Evolutionary conservation across 2,888 invertebrate species (phyloP), one percentile per base, ranked within the genome.

Genomic region (Gortyna flavago): DNA sequence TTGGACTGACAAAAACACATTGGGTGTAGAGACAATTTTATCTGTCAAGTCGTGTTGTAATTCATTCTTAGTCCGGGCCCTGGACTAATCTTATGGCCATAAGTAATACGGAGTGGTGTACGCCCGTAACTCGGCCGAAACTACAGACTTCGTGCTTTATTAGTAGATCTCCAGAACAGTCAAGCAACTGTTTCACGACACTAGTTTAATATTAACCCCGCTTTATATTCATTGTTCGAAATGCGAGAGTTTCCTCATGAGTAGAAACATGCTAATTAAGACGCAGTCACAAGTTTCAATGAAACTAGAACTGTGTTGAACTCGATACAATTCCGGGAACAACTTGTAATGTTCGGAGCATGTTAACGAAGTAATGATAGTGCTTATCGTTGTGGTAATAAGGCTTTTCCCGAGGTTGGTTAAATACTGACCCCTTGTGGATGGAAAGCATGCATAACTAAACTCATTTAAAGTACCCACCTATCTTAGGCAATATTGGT

Each of bases 191-290:
- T 54, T 54, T n/a, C n/a, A 57, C n/a, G n/a, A 57, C 1, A n/a
- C 54, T 11, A n/a, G 54, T n/a, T n/a, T 57, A 4, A 57, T 57
- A 57, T 57, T n/a, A n/a, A 13, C 54, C 5, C 54, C n/a, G 0
- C n/a, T n/a, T n/a, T 57, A n/a, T 44, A 32, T 38, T 68, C 66
- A 73, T 86, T 85, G 78, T 81, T 75, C 64, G 51, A 65, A 67
- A 61, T n/a, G n/a, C 68, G 25, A 13, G 29, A 18, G 71, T 85
- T 87, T 77, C 87, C n/a, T 66, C 84, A 87, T 69, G 54, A 65
- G 59, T 32, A 65, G 70, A 79, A 84, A 79, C 84, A 85, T 84
- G 79, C 75, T 87, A 88, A 88, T 85, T 88, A 84, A 41, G n/a
- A 68, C 59, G 21, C 65, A 85, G 69, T 73, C 72, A 65, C 67